A percentile compares a stretch with the other conserved stretches of the same genome.
Evolutionary conservation across 2,113 vertebrate genomes (phyloP).

Genomic region (Emydura subglobosa): DNA sequence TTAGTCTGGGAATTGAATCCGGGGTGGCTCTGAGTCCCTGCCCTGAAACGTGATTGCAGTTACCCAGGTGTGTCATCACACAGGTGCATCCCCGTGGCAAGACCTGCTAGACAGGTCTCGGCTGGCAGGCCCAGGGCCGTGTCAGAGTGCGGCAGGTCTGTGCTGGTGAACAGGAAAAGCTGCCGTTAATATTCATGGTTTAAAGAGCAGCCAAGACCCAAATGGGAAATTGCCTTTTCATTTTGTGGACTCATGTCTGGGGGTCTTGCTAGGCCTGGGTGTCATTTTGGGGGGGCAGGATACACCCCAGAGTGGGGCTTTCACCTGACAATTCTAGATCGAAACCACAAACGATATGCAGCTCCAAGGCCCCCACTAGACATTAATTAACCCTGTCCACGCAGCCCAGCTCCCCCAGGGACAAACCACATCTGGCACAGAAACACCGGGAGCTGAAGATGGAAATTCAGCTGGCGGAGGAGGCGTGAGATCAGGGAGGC

Average conservation of each 20-base stretch:
- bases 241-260: not conserved
- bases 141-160: accelerated
- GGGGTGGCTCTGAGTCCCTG: not conserved
- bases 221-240: not conserved
- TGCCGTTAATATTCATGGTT: not conserved
- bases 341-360: not conserved
- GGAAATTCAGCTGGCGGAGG: not conserved
- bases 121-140: accelerated
- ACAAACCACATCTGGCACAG: too few species aligned
- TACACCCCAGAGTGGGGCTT: not conserved
- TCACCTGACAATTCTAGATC: not conserved
- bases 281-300: accelerated
- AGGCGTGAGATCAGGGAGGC: not conserved
- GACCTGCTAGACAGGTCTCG: accelerated
- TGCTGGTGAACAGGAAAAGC: not conserved
- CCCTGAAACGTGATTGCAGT: accelerated
- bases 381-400: not conserved
- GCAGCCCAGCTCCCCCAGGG: not conserved
- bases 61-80: not conserved
- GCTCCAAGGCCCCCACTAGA: not conserved
- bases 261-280: accelerated
- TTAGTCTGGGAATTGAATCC: not conserved
- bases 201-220: accelerated
- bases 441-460: not conserved
- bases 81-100: not conserved